A percentile compares a stretch with the other conserved stretches of the same genome.
Conservation (phyloP, 35 echinoderm and acorn worm species). For the Lytechinus variegatus region DNA sequence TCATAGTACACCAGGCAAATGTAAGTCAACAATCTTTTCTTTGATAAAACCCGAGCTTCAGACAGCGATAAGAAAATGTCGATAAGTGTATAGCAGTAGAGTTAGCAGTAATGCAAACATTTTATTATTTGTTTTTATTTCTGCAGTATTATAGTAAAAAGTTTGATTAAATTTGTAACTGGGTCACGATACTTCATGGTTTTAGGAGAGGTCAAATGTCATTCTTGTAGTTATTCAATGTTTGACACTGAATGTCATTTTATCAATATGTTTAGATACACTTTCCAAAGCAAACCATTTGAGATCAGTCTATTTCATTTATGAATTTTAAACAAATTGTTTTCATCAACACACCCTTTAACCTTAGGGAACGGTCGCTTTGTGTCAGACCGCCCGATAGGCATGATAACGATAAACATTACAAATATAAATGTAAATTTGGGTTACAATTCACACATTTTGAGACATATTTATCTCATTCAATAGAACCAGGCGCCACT, state of each 20-base stretch:
- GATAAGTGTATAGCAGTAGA: background rate
- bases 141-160: background rate
- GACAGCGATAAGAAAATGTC: background rate
- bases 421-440: no score
- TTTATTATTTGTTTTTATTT: background rate
- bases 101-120: background rate
- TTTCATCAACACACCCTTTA: background rate
- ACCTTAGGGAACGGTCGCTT: background rate
- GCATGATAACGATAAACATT: background rate
- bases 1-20: background rate
- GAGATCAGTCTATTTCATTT: background rate
- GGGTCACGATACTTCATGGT: background rate
- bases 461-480: background rate
- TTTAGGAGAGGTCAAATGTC: background rate
- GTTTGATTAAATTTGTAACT: background rate
- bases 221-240: background rate
- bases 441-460: background rate
- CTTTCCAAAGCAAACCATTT: background rate
- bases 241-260: background rate
- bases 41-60: constrained; percentile 11
- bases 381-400: background rate
- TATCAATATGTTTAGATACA: background rate
- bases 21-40: background rate
- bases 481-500: background rate
- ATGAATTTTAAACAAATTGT: background rate